Evolutionary conservation across 2,113 vertebrate species (phyloP).

Genomic region (Deroptyus accipitrinus): DNA sequence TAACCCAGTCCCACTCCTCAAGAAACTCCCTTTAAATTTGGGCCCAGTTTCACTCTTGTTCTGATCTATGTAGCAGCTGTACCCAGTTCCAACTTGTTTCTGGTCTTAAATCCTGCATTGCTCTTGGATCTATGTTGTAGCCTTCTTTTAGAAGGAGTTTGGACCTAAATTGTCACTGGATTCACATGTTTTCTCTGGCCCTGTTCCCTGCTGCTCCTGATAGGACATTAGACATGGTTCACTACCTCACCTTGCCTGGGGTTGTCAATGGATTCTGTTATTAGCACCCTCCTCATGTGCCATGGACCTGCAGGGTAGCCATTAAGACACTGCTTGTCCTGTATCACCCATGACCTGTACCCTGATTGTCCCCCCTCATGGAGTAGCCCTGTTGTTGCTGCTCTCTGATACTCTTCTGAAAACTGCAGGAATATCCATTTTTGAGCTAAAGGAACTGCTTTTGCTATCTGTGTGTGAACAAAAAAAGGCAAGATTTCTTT

Average conservation of each 20-base stretch:
- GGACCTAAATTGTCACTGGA: background rate
- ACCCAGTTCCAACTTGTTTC: background rate
- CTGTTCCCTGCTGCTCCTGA: background rate
- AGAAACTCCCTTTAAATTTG: background rate
- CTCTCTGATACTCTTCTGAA: background rate
- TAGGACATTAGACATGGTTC: fast-evolving
- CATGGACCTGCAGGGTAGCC: fast-evolving
- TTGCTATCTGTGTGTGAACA: background rate
- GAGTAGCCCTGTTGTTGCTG: background rate
- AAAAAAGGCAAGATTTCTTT: background rate
- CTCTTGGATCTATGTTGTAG: background rate
- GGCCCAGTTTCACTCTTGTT: background rate
- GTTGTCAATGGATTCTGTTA: background rate
- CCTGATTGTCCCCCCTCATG: background rate
- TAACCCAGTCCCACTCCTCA: background rate
- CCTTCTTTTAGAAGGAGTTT: background rate
- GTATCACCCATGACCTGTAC: background rate
- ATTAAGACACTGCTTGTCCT: background rate
- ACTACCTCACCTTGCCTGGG: background rate
- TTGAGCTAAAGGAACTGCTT: background rate
- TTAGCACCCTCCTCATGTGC: background rate
- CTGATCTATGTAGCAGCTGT: background rate
- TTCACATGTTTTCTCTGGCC: background rate
- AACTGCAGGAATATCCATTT: background rate
- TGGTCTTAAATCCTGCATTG: background rate